phyloP scores from a whole-genome alignment of 2,113 vertebrate genomes.

The Saguinus midas region DNA sequence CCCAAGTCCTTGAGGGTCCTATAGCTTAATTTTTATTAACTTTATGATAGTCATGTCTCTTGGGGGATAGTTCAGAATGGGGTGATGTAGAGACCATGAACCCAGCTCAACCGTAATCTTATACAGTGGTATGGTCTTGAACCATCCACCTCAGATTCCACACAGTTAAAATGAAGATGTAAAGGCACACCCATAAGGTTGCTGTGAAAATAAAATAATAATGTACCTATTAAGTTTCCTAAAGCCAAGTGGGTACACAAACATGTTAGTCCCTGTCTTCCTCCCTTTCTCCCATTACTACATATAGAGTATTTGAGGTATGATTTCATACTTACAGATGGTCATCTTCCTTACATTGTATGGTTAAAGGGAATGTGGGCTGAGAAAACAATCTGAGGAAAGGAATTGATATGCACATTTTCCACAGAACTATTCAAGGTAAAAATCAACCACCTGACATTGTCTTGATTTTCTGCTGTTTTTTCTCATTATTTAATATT shows the following conservation, averaged over 20 bases:
- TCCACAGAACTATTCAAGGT: background rate
- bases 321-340: background rate
- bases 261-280: background rate
- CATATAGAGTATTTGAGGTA: background rate
- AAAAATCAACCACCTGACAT: background rate
- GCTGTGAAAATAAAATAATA: background rate
- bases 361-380: background rate
- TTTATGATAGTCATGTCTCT: background rate
- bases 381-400: background rate
- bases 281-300: background rate
- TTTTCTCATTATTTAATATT: constrained; percentile 38
- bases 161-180: background rate
- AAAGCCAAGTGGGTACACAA: background rate
- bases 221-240: background rate
- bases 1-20: background rate
- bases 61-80: background rate
- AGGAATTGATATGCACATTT: background rate
- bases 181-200: background rate
- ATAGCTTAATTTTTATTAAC: background rate
- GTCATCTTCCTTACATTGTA: background rate
- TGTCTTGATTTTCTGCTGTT: background rate
- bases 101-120: background rate
- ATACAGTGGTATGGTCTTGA: background rate
- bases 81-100: background rate
- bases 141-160: background rate